A percentile compares a stretch with the other conserved stretches of the same genome.
Evolutionary conservation across 2,113 vertebrate genomes (phyloP).

Genomic region (Microcebus ravelobensis): DNA sequence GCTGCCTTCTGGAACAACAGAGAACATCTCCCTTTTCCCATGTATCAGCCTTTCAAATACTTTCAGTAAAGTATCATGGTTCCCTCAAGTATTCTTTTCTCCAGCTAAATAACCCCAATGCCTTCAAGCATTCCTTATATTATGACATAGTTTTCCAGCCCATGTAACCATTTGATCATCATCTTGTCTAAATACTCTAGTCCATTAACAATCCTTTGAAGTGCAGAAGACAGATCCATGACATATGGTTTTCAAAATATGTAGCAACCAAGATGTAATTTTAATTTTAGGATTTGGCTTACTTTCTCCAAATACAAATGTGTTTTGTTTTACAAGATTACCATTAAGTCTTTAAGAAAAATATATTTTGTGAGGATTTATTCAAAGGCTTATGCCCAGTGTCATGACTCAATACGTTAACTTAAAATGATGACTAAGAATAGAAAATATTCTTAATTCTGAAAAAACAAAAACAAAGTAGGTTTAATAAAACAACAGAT

Average conservation of each 20-base stretch:
- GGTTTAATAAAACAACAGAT: constrained; percentile 42
- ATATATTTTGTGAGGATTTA: constrained; percentile 4
- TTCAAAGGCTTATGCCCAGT: background rate
- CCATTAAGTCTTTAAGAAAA: constrained; percentile 26
- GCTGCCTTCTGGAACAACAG: background rate
- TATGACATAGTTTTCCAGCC: background rate
- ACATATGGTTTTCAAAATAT: constrained; percentile 55
- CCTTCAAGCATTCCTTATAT: background rate
- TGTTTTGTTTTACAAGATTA: constrained; percentile 41
- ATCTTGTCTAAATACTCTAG: background rate
- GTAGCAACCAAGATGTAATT: constrained; percentile 52
- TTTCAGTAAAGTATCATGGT: background rate
- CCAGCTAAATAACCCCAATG: background rate
- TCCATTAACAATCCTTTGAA: constrained; percentile 24
- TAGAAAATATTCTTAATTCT: constrained; percentile 26
- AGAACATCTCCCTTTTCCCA: background rate
- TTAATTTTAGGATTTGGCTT: constrained; percentile 61
- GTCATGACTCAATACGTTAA: background rate
- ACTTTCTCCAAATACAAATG: constrained; percentile 51
- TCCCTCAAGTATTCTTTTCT: constrained; percentile 35
- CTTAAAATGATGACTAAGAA: constrained; percentile 23
- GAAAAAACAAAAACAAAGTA: background rate
- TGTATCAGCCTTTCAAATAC: background rate
- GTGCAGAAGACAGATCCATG: background rate
- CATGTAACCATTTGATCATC: background rate